Base-by-base conservation (phyloP, 2,797 vertebrate genomes). In the Semaprochilodus insignis region DNA sequence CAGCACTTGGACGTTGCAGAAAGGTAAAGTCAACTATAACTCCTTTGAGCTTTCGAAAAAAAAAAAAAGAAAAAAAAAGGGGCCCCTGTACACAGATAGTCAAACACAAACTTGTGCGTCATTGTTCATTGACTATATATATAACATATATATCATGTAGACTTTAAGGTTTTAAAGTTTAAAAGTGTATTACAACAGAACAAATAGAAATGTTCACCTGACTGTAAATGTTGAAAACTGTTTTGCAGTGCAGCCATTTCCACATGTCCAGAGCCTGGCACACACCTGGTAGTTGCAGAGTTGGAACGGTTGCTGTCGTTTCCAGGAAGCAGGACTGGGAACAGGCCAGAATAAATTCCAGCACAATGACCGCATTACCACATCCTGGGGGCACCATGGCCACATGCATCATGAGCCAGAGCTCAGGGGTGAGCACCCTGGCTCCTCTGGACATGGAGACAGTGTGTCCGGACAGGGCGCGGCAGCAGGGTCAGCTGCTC, bases 391-490 rank as follows among this genome's bases (percentile, higher is more conserved):
- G 48, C 52, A 27, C 55, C 65, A 11, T 16, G n/a, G 80, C 71
- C 80, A 82, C 72, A 80, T 48, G 71, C 51, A 40, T 40, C 34
- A 23, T 66, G 69, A 86, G 80, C 76, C 84, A 82, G 74, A 78
- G 76, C 67, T 70, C 80, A 80, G 65, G 44, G 77, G 74, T 81
- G 57, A 84, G 76, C 54, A 55, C 75, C 67, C 48, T 60, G 77
- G 78, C 76, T 66, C 27, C 70, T 78, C 70, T 78, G 85, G 77
- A 84, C 81, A 63, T 80, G 80, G 80, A 87, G 82, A 84, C 77
- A 65, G 72, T 54, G 17, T 80, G 86, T 84, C 84, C 77, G 48
- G 73, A 76, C 77, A 25, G 77, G 71, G 81, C 2, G 78, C 66
- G 72, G 78, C 52, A 74, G 63, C 62, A 73, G 52, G 63, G 59